Evolutionary conservation across 2,113 vertebrate genomes (phyloP).

Genomic region (Dipodomys merriami): DNA sequence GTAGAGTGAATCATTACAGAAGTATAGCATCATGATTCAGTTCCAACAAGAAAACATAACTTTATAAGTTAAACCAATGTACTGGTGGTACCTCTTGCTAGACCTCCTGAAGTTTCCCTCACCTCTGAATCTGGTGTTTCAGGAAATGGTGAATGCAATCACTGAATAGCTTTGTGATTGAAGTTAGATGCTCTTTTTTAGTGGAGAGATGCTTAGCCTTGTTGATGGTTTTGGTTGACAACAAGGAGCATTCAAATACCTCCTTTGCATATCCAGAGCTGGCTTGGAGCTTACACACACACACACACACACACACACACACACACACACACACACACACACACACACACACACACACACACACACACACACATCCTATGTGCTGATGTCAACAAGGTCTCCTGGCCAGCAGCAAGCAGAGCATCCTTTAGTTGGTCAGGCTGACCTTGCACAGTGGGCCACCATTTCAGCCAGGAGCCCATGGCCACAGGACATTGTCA

Average conservation of each 20-base stretch:
- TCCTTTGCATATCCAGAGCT: neutral
- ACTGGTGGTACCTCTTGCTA: neutral
- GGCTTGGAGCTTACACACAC: neutral
- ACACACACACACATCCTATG: too few species aligned
- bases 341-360: neutral
- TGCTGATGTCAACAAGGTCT: neutral
- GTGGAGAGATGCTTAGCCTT: neutral
- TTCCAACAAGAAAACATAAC: neutral
- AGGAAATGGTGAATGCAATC: neutral
- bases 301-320: too few species aligned
- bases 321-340: too few species aligned
- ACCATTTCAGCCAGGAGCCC: neutral
- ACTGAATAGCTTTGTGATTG: neutral
- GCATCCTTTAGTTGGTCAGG: neutral
- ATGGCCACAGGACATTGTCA: neutral
- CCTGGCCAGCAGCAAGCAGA: neutral
- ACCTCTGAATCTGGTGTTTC: neutral
- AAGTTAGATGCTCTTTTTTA: neutral
- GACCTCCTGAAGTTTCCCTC: neutral
- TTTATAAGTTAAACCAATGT: neutral
- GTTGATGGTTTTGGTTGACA: neutral
- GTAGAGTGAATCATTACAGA: neutral
- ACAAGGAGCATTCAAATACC: neutral
- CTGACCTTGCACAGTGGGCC: neutral
- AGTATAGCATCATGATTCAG: rapidly evolving